Percentiles rank a stretch among this genome's conserved stretches.
These are phyloP conservation scores for Beaufortia kweichowensis DNA, from an alignment of 2,113 vertebrate species.

Conservation along the genomic window DNA sequence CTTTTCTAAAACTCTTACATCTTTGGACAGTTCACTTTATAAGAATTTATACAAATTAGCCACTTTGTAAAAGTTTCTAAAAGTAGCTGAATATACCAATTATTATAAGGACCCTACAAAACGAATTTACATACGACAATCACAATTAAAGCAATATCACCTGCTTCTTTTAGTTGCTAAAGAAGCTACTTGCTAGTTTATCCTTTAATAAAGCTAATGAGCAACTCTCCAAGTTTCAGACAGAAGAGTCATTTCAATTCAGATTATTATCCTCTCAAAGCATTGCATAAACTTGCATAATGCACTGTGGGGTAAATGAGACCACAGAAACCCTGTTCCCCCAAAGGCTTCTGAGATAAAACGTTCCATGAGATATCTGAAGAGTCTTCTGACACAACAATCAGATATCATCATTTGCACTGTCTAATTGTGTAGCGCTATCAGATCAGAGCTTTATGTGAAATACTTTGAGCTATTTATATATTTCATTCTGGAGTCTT, in stretches of 20 bases:
- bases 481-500: not conserved
- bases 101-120: too few relatives aligned
- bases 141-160: too few relatives aligned
- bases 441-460: conserved; percentile 6
- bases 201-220: conserved; percentile 1
- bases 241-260: not conserved
- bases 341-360: conserved; percentile 29
- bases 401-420: conserved; percentile 22
- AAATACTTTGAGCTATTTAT: conserved; percentile 24
- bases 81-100: too few relatives aligned
- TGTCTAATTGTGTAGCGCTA: conserved; percentile 25
- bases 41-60: too few relatives aligned
- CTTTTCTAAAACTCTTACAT: too few relatives aligned
- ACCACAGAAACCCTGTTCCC: not conserved
- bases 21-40: too few relatives aligned
- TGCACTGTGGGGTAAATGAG: conserved; percentile 9
- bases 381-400: conserved; percentile 1
- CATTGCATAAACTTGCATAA: conserved; percentile 32
- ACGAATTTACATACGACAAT: too few relatives aligned
- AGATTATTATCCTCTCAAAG: not conserved
- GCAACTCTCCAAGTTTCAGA: not conserved
- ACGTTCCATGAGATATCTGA: conserved; percentile 14
- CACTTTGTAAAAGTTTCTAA: too few relatives aligned
- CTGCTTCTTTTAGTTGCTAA: too few relatives aligned
- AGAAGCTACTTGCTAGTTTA: too few relatives aligned